phyloP scores from a whole-genome alignment of 2,888 invertebrate genomes.

The Leistus spinibarbis region DNA sequence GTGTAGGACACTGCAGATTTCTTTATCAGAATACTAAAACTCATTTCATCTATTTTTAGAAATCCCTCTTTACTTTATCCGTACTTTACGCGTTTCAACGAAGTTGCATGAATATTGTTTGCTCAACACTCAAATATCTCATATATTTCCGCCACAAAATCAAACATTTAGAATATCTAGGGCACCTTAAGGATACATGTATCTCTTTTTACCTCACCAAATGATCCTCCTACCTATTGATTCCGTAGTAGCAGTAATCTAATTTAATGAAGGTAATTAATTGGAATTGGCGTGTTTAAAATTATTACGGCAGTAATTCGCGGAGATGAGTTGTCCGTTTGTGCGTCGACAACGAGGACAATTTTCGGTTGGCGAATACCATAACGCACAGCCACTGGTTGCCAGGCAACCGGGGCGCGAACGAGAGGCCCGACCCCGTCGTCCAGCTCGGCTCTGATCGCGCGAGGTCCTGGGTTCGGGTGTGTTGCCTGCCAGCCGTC shows the following conservation, averaged over 20 bases:
- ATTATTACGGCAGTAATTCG: neutral
- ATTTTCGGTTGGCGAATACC: neutral
- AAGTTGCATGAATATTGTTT: too few species aligned
- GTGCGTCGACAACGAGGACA: neutral
- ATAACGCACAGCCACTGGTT: slow-evolving; percentile 49
- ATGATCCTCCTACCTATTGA: neutral
- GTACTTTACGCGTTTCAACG: too few species aligned
- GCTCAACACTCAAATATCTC: too few species aligned
- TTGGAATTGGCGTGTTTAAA: neutral
- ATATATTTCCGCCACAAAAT: too few species aligned
- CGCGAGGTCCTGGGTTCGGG: slow-evolving; percentile 41
- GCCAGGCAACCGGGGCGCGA: slow-evolving; percentile 48
- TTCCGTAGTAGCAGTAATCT: neutral
- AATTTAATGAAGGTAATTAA: neutral
- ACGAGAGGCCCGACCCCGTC: slow-evolving; percentile 36
- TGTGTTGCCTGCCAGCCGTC: slow-evolving; percentile 45
- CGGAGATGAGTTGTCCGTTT: neutral
- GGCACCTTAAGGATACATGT: neutral
- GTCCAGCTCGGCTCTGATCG: slow-evolving; percentile 16
- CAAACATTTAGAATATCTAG: too few species aligned
- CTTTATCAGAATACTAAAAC: too few species aligned
- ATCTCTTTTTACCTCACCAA: neutral
- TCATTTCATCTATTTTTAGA: too few species aligned
- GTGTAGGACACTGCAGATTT: too few species aligned
- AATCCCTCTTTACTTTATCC: too few species aligned